A percentile compares a stretch with the other conserved stretches of the same genome.
phyloP scores from a whole-genome alignment of 2,888 invertebrate species.

The Cephus pygmeus region DNA sequence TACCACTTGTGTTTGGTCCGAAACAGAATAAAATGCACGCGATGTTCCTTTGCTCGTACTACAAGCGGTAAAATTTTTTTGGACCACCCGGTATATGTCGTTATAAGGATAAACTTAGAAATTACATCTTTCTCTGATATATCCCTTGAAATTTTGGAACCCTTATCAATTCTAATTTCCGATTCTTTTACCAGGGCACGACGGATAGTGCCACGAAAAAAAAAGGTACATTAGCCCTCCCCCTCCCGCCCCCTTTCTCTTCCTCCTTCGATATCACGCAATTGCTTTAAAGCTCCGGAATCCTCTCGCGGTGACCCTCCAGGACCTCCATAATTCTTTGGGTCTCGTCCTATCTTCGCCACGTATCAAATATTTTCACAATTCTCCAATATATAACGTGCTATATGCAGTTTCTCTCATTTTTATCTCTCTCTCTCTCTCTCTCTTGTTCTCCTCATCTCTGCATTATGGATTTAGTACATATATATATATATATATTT shows the following conservation, averaged over 20 bases:
- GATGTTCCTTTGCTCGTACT: no score
- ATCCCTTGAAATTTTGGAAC: no score
- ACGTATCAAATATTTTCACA: slow-evolving; percentile 1
- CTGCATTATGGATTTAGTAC: background rate
- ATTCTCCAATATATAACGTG: background rate
- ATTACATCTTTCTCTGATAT: no score
- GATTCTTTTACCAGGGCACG: background rate
- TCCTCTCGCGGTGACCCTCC: background rate
- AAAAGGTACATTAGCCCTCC: background rate
- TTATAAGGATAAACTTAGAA: background rate
- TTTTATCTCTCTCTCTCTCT: no score
- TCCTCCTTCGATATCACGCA: background rate
- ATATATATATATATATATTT: background rate
- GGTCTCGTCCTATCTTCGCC: background rate
- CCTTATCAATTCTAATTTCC: background rate
- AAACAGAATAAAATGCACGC: no score
- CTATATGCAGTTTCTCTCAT: background rate
- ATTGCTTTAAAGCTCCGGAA: background rate
- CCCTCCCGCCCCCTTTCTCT: background rate
- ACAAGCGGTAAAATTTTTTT: no score
- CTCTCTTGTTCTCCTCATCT: background rate
- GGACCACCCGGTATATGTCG: no score
- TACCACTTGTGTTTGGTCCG: no score
- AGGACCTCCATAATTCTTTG: slow-evolving; percentile 6
- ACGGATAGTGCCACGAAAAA: background rate